These are phyloP conservation scores for Philereme transversata DNA, from an alignment of 2,888 invertebrate species.

Conservation along the genomic window DNA sequence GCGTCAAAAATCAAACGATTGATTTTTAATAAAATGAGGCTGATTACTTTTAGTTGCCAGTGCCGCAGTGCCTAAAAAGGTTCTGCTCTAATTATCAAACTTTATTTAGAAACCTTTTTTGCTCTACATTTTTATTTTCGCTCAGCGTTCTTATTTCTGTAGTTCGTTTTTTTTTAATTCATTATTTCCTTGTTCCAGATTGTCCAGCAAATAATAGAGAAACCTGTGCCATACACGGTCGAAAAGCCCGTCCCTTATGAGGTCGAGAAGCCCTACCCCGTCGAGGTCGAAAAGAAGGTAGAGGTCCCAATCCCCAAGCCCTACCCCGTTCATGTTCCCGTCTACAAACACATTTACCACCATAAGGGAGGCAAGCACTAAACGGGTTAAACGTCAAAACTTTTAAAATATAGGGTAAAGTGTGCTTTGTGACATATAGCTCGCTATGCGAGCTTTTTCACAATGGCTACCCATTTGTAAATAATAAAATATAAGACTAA, in stretches of 20 bases:
- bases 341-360: slow-evolving; percentile 90
- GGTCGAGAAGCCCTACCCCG: slow-evolving; percentile 89
- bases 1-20: slow-evolving; percentile 34
- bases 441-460: slow-evolving; percentile 52
- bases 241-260: slow-evolving; percentile 89
- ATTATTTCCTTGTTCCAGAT: slow-evolving; percentile 62
- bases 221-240: slow-evolving; percentile 89
- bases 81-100: slow-evolving; percentile 8
- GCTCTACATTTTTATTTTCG: not conserved
- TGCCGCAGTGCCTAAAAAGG: slow-evolving; percentile 1
- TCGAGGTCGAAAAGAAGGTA: slow-evolving; percentile 89
- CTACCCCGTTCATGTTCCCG: slow-evolving; percentile 89
- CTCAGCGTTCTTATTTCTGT: not conserved
- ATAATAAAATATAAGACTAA: slow-evolving; percentile 53
- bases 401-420: slow-evolving; percentile 3
- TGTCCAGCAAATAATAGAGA: slow-evolving; percentile 88
- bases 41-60: slow-evolving; percentile 8
- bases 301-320: slow-evolving; percentile 88
- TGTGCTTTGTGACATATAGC: slow-evolving; percentile 44
- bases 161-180: slow-evolving; percentile 2
- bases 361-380: slow-evolving; percentile 83
- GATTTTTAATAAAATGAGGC: slow-evolving; percentile 18
- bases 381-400: slow-evolving; percentile 32
- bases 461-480: slow-evolving; percentile 59
- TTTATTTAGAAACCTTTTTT: not conserved